Evolutionary conservation across 2,797 vertebrate genomes (phyloP).

Genomic region (Muscicapa comitata): DNA sequence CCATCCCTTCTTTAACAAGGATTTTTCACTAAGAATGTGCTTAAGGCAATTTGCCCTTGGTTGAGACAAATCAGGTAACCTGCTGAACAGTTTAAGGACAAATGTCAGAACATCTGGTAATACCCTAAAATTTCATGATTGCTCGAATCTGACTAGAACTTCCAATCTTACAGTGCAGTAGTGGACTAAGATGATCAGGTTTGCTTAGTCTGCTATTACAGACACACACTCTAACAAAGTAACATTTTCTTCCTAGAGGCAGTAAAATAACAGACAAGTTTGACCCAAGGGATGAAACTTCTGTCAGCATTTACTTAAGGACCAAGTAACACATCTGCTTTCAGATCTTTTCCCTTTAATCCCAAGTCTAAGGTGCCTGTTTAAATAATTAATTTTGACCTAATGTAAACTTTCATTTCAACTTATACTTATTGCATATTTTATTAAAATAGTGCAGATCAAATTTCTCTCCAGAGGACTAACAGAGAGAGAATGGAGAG

Average conservation of each 20-base stretch:
- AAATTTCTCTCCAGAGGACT: not conserved
- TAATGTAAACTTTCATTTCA: not conserved
- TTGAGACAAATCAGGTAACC: not conserved
- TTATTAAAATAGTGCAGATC: not conserved
- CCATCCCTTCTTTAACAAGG: not conserved
- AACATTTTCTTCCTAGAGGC: not conserved
- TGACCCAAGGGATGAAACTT: not conserved
- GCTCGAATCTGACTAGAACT: not conserved
- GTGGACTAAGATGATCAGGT: not conserved
- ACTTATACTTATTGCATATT: not conserved
- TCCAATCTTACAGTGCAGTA: not conserved
- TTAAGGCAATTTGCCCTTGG: not conserved
- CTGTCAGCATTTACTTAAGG: not conserved
- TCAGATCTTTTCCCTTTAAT: not conserved
- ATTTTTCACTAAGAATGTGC: not conserved
- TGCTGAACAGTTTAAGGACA: not conserved
- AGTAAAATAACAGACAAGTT: not conserved
- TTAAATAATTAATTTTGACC: not conserved
- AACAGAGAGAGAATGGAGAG: not conserved
- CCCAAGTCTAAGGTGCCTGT: not conserved
- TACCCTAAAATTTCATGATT: not conserved
- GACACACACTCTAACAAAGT: not conserved
- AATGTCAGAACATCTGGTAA: not conserved
- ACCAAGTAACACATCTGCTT: not conserved
- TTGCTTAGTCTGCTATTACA: not conserved